phyloP scores from a whole-genome alignment of 1,140 invertebrate species.

The Schlechtendalia chinensis region DNA sequence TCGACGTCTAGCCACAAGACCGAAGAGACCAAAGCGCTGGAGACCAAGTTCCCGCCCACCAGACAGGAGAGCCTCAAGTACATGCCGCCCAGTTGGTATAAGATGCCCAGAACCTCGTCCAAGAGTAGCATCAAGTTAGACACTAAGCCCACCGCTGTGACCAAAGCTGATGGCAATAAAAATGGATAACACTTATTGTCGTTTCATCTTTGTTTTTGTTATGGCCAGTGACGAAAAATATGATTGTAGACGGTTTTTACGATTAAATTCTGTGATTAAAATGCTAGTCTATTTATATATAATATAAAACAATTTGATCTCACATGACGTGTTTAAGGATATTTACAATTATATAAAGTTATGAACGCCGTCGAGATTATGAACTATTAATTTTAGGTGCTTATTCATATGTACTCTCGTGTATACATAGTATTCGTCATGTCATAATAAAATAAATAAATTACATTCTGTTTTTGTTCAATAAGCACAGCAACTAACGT shows the following conservation, averaged over 20 bases:
- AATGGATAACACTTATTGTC: too few species aligned
- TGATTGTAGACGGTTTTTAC: too few species aligned
- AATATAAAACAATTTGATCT: conserved; percentile 5
- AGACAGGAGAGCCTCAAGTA: conserved; percentile 40
- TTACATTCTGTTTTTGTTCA: too few species aligned
- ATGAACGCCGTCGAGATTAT: too few species aligned
- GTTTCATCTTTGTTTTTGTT: too few species aligned
- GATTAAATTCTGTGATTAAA: conserved; percentile 36
- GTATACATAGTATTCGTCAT: too few species aligned
- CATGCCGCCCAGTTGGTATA: conserved; percentile 42
- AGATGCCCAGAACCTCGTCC: conserved; percentile 5
- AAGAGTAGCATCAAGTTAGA: conserved; percentile 25
- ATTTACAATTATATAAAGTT: too few species aligned
- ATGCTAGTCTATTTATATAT: conserved; percentile 35
- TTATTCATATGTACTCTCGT: too few species aligned
- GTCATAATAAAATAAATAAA: too few species aligned
- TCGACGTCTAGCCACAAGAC: conserved; percentile 35
- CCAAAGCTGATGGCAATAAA: neutral
- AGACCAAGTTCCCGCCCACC: conserved; percentile 26
- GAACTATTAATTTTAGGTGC: too few species aligned
- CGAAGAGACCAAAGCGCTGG: conserved; percentile 29
- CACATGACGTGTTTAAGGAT: neutral
- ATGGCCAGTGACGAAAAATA: neutral
- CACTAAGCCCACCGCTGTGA: neutral
- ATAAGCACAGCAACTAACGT: too few species aligned